Base-by-base conservation (phyloP, 2,888 invertebrate species). In the Anodontia alba region DNA sequence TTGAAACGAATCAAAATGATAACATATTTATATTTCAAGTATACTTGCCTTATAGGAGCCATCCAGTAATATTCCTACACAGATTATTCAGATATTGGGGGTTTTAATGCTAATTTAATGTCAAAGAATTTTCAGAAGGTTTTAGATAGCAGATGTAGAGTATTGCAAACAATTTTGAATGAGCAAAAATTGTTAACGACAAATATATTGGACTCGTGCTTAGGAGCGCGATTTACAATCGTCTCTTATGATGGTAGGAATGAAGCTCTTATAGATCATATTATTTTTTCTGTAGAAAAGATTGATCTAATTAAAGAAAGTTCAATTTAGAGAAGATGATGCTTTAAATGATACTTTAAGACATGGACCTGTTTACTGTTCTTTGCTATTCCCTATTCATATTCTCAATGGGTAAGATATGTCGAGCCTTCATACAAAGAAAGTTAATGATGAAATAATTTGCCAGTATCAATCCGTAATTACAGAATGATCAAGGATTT, bases 201-300 rank as follows among this genome's bases (percentile, higher is more conserved):
- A 7, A 51, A n/a, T 51, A n/a, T n/a, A 20, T 5, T 51, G 10
- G 51, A 51, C 5, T 15, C 20, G 20, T n/a, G 51, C 5, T 8
- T 0, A 17, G 54, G 73, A 15, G 20, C 73, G 0, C 2, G 15
- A 10, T 26, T 12, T 26, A 17, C 73, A 12, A 57, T 57, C 57
- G 73, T 73, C 17, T 73, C 73, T 1, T 73, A 57, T 57, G 73
- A 73, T 57, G 38, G 42, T 31, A 23, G 7, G 23, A 31, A 12
- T n/a, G 49, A 49, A 20, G n/a, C 54, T 51, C 38, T 54, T 31
- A 72, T 72, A 36, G 72, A 72, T 38, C 72, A 54, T 33, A 49
- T 72, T 26, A n/a, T 31, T 51, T 29, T 51, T 26, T 57, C 73
- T 3, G 17, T 36, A 33, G 73, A 73, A 33, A 57, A 38, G 12